Evolutionary conservation across 2,888 invertebrate genomes (phyloP), one percentile per base, ranked within the genome.

Genomic region (Ornithoptera priamus): DNA sequence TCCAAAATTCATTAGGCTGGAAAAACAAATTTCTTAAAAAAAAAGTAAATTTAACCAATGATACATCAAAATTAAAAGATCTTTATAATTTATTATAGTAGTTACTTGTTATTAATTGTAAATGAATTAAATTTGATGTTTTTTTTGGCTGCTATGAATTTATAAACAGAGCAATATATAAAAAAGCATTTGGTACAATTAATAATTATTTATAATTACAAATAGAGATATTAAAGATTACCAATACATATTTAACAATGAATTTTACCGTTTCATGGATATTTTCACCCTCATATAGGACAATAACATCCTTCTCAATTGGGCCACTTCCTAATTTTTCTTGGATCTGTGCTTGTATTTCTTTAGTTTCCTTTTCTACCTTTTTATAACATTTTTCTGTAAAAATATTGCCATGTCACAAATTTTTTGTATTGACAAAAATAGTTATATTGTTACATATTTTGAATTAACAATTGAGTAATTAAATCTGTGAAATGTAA

Each of bases 321-420:
- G 97, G 96, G 68, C 94, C 92, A 15, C 96, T 86, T 12, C 95
- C 95, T 61, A 97, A 87, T 76, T 96, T 93, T 59, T 94, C 90
- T 78, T 95, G 92, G 75, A 98, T 97, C 75, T 95, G 94, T 0
- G 95, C 93, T 85, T 97, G 95, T 92, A 99, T 97, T 71, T 92
- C 92, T 82, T 95, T 92, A 0, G 98, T 98, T 93, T 99, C 98
- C 67, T 93, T 89, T 77, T 95, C 95, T 0, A 98, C 95, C 89
- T 94, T 96, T 65, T 95, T 94, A 80, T 98, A 99, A 83, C 99
- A 99, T 76, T 96, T 94, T 58, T 95, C 98, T 98, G 84, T 63
- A 92, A 91, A 77, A 66, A n/a, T 53, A 5, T n/a, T 53, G 53
- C 4, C 7, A 0, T 53, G 8, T n/a, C n/a, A 53, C 18, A n/a